These are phyloP conservation scores for Microcebus griseorufus DNA, from an alignment of 2,113 vertebrate genomes.

Conservation along the genomic window DNA sequence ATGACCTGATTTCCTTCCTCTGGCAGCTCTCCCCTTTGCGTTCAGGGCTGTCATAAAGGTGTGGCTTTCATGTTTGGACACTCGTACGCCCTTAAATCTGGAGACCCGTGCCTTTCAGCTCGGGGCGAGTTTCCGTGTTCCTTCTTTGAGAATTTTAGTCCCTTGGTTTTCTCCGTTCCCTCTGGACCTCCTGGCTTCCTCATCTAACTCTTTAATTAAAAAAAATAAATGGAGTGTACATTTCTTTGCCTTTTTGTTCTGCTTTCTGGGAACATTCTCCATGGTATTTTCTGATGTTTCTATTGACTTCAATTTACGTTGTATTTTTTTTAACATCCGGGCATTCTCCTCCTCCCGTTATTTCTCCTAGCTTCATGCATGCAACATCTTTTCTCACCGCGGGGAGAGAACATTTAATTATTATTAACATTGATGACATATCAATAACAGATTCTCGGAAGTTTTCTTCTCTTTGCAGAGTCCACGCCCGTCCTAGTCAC, in stretches of 20 bases:
- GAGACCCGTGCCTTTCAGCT: neutral
- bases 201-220: conserved; percentile 1
- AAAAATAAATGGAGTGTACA: neutral
- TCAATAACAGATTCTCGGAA: neutral
- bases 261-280: conserved; percentile 18
- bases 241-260: conserved; percentile 9
- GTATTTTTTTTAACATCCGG: neutral
- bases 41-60: neutral
- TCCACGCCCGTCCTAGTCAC: neutral
- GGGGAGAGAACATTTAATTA: neutral
- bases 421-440: neutral
- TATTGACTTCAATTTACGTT: neutral
- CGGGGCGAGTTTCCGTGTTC: neutral
- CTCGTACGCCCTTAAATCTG: neutral
- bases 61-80: neutral
- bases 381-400: neutral
- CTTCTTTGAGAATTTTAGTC: neutral
- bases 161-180: neutral
- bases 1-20: neutral
- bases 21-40: neutral
- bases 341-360: neutral
- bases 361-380: neutral
- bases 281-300: neutral
- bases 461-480: neutral
- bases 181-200: neutral